Percentiles rank a stretch among this genome's conserved stretches.
phyloP scores from a whole-genome alignment of 53 echinoderm and acorn worm species.

The Arbacia lixula region DNA sequence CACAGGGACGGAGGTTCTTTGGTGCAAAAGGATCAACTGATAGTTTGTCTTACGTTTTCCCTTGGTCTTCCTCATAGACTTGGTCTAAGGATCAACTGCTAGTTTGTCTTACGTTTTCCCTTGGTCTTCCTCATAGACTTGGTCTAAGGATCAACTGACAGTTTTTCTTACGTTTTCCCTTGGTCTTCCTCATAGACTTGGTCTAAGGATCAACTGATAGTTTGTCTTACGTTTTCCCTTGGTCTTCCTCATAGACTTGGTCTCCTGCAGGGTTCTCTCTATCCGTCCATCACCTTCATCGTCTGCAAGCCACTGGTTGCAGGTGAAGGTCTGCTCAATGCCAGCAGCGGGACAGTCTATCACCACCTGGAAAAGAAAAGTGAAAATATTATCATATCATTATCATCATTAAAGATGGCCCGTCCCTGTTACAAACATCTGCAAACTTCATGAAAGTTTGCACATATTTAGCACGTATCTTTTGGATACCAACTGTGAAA shows the following conservation, averaged over 20 bases:
- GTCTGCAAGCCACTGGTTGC: conserved; percentile 89
- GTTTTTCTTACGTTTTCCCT: conserved; percentile 30
- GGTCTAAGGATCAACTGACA: too few relatives aligned
- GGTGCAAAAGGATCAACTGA: too few relatives aligned
- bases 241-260: conserved; percentile 87
- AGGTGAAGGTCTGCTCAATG: conserved; percentile 88
- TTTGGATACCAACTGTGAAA: too few relatives aligned
- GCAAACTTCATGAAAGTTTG: too few relatives aligned
- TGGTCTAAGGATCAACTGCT: too few relatives aligned
- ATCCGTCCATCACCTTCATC: conserved; percentile 89
- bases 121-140: neutral
- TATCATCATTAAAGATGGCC: too few relatives aligned
- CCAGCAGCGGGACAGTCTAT: conserved; percentile 91
- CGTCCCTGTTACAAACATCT: too few relatives aligned
- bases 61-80: neutral
- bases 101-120: neutral
- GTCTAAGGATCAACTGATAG: too few relatives aligned
- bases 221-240: conserved; percentile 88
- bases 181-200: conserved; percentile 89
- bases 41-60: neutral
- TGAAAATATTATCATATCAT: too few relatives aligned
- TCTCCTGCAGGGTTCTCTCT: conserved; percentile 86
- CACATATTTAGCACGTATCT: too few relatives aligned
- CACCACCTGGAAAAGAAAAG: conserved; percentile 65
- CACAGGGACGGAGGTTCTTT: too few relatives aligned